Conservation (phyloP, 2,797 vertebrate genomes). For the Megalops cyprinoides region DNA sequence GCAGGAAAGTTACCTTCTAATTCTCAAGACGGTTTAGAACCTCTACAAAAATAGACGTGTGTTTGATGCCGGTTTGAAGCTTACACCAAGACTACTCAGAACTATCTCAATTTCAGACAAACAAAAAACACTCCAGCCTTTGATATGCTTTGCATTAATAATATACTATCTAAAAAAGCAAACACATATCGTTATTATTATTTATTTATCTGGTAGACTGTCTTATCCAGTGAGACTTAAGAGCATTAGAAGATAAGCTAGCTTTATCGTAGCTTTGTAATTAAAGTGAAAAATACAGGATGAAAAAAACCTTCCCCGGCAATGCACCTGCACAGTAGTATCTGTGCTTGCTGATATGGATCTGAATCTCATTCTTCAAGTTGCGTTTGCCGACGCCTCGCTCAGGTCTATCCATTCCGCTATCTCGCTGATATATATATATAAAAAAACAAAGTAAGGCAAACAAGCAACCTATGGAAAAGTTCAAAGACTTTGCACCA, state of each 20-base stretch:
- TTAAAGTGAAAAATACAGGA: not conserved
- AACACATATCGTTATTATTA: not conserved
- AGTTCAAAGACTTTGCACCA: not conserved
- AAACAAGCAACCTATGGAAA: not conserved
- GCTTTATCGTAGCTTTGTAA: not conserved
- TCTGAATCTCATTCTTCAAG: not conserved
- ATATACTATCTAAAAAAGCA: not conserved
- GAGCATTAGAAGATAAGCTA: constrained; percentile 10
- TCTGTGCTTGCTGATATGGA: not conserved
- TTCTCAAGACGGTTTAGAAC: too few species aligned
- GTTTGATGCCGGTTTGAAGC: too few species aligned
- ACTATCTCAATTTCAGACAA: too few species aligned
- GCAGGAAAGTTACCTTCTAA: too few species aligned
- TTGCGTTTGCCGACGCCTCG: not conserved
- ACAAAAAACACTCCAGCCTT: not conserved
- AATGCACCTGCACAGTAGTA: not conserved
- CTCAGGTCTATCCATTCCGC: not conserved
- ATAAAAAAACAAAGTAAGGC: not conserved
- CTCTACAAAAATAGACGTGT: too few species aligned
- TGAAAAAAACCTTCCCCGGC: constrained; percentile 7
- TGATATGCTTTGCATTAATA: not conserved
- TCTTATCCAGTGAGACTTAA: not conserved
- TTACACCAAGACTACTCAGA: too few species aligned
- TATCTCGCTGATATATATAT: not conserved
- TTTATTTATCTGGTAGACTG: constrained; percentile 7